These are phyloP conservation scores for human DNA, from an alignment of 2,113 vertebrate genomes.

Conservation along the genomic window DNA sequence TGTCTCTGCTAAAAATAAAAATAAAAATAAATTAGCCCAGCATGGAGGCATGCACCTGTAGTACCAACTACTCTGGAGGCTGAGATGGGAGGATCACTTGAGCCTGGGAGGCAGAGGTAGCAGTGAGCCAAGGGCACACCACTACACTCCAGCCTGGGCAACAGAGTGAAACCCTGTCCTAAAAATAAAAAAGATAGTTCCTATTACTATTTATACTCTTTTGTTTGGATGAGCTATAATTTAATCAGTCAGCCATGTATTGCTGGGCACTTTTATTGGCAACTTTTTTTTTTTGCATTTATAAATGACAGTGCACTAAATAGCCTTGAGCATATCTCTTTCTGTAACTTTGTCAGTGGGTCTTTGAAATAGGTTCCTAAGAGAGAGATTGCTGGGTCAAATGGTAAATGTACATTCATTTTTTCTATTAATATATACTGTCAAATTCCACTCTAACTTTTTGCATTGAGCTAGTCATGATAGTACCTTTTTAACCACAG, in stretches of 20 bases:
- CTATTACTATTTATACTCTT: background rate
- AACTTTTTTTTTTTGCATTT: background rate
- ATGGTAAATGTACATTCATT: background rate
- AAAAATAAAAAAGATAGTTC: background rate
- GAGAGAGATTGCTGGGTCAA: background rate
- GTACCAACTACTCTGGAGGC: too few relatives aligned
- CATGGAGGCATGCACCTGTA: too few relatives aligned
- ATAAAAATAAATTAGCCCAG: too few relatives aligned
- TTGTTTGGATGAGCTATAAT: background rate
- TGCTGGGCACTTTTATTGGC: background rate
- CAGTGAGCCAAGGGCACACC: too few relatives aligned
- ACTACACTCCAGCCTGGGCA: too few relatives aligned
- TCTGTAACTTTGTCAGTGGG: background rate
- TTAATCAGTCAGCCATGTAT: background rate
- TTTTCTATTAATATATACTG: background rate
- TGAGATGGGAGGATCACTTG: too few relatives aligned
- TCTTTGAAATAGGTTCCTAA: background rate
- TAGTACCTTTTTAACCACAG: background rate
- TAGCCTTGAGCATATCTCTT: background rate
- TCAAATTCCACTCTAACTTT: background rate
- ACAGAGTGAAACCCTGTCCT: too few relatives aligned
- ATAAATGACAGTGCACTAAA: background rate
- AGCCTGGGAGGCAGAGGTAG: too few relatives aligned
- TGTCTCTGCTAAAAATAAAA: too few relatives aligned
- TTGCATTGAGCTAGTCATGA: background rate